phyloP scores from a whole-genome alignment of 2,888 invertebrate genomes.

The Leptinotarsa peninsularis region DNA sequence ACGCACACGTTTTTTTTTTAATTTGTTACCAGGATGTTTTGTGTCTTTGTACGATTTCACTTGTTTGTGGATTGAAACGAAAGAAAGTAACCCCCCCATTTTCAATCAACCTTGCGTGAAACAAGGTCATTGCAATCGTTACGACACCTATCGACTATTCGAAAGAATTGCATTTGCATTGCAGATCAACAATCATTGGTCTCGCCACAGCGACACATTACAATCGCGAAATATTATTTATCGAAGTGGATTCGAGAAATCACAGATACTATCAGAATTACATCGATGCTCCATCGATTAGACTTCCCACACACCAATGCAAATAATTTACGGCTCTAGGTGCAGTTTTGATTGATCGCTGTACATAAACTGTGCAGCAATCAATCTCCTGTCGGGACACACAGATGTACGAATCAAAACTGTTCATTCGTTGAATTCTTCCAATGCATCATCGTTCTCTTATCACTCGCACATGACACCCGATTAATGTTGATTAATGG shows the following conservation, averaged over 20 bases:
- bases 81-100: neutral
- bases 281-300: constrained; percentile 4
- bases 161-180: constrained; percentile 20
- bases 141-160: neutral
- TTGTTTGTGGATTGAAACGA: neutral
- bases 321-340: constrained; percentile 20
- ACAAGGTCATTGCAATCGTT: neutral
- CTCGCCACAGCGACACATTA: constrained; percentile 4
- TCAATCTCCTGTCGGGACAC: constrained; percentile 10
- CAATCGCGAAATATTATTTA: constrained; percentile 13
- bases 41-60: neutral
- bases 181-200: neutral
- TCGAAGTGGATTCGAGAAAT: neutral
- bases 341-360: constrained; percentile 25
- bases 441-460: neutral
- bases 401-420: constrained; percentile 10
- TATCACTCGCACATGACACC: neutral
- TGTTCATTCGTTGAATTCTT: constrained; percentile 1
- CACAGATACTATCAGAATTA: constrained; percentile 18
- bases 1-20: too few species aligned
- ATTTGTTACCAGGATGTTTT: too few species aligned
- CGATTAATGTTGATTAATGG: neutral
- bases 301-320: constrained; percentile 14
- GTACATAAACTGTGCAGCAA: neutral
- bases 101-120: neutral